phyloP scores from a whole-genome alignment of 37 sponge, comb jelly and placozoan species.

The Eunapius fragilis region DNA sequence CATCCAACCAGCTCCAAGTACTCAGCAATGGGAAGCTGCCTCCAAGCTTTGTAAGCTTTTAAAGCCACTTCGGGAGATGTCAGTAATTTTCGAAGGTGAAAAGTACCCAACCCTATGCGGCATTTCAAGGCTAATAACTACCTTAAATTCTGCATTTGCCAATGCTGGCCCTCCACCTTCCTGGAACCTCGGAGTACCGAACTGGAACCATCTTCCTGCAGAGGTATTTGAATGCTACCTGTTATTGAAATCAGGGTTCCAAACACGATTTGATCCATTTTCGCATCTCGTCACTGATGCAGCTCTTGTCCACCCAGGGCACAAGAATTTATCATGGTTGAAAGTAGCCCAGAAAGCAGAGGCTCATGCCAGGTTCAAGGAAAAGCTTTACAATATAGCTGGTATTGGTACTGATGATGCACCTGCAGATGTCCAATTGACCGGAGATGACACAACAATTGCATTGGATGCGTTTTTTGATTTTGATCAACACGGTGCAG shows the following conservation, averaged over 20 bases:
- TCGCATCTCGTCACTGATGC: background rate
- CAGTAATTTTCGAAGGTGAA: background rate
- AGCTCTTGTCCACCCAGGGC: background rate
- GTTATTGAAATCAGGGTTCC: background rate
- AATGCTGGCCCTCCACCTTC: slow-evolving; percentile 1
- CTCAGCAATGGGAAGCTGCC: background rate
- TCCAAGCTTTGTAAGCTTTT: background rate
- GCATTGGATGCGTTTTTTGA: no score
- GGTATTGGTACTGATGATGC: no score
- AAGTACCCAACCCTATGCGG: background rate
- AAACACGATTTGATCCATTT: background rate
- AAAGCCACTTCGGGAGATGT: background rate
- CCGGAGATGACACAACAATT: no score
- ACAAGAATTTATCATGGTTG: no score
- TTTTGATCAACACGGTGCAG: no score
- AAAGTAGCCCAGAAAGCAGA: no score
- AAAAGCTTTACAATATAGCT: no score
- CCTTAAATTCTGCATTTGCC: background rate
- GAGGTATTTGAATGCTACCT: background rate
- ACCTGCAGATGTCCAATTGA: no score
- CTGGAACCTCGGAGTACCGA: background rate
- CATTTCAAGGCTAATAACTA: background rate
- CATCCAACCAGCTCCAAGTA: background rate
- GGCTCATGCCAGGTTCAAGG: no score
- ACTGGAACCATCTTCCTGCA: background rate